Percentiles rank a stretch among this genome's conserved stretches.
Evolutionary conservation across 2,888 invertebrate genomes (phyloP).

Genomic region (Vesta saturnalis): DNA sequence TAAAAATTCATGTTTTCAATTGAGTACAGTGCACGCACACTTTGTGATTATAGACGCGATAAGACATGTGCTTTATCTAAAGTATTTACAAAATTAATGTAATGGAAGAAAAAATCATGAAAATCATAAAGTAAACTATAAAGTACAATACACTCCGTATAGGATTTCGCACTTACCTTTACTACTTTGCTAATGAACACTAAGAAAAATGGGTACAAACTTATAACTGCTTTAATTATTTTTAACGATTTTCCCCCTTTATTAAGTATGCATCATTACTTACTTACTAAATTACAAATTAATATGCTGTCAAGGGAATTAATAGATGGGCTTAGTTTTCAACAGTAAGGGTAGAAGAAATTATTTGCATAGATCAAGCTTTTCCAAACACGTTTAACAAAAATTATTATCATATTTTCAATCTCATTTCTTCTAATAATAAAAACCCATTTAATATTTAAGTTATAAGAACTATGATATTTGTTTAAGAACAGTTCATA

Average conservation of each 20-base stretch:
- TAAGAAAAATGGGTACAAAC: too few species aligned
- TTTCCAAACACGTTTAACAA: background rate
- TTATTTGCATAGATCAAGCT: background rate
- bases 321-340: background rate
- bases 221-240: too few species aligned
- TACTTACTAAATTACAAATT: background rate
- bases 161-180: too few species aligned
- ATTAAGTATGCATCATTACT: too few species aligned
- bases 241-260: background rate
- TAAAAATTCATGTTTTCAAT: conserved; percentile 8
- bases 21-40: background rate
- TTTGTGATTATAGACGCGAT: background rate
- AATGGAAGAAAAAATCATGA: background rate
- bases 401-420: background rate
- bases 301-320: background rate
- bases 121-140: background rate
- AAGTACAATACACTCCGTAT: too few species aligned
- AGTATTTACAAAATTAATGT: background rate
- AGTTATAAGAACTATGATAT: too few species aligned
- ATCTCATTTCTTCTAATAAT: too few species aligned
- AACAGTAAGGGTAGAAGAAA: background rate
- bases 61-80: background rate
- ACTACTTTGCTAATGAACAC: too few species aligned
- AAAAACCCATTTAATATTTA: too few species aligned
- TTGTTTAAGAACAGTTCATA: too few species aligned